Conservation (phyloP, 2,113 vertebrate genomes). For the Microtus montanus region DNA sequence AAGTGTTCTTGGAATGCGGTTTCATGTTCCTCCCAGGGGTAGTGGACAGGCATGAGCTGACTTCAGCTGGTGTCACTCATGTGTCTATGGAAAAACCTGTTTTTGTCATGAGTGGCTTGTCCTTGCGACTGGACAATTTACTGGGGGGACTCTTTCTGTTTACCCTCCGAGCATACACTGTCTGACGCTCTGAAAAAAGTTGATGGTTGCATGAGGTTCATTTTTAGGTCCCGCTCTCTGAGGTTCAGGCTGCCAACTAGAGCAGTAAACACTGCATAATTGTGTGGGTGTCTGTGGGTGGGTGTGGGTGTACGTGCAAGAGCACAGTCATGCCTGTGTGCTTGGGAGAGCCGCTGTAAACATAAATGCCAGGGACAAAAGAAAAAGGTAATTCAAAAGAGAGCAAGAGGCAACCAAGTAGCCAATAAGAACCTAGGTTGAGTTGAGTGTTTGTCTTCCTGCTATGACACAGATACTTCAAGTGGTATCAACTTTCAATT, state of each 20-base stretch:
- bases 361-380: neutral
- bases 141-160: too few species aligned
- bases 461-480: neutral
- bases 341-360: neutral
- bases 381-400: neutral
- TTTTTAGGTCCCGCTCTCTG: neutral
- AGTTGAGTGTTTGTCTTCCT: neutral
- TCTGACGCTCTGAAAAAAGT: neutral
- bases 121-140: neutral
- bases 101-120: neutral
- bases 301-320: neutral
- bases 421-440: neutral
- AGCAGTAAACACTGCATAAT: neutral
- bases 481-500: conserved; percentile 24
- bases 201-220: neutral
- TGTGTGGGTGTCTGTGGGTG: neutral
- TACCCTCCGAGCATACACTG: neutral
- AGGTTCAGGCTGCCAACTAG: neutral
- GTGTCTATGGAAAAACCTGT: too few species aligned
- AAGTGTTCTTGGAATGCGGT: neutral
- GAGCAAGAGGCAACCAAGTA: neutral
- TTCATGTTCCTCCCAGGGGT: neutral
- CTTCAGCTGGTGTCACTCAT: neutral
- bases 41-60: neutral
- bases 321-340: rapidly evolving